phyloP scores from a whole-genome alignment of 2,888 invertebrate genomes.

The Empis stercorea region DNA sequence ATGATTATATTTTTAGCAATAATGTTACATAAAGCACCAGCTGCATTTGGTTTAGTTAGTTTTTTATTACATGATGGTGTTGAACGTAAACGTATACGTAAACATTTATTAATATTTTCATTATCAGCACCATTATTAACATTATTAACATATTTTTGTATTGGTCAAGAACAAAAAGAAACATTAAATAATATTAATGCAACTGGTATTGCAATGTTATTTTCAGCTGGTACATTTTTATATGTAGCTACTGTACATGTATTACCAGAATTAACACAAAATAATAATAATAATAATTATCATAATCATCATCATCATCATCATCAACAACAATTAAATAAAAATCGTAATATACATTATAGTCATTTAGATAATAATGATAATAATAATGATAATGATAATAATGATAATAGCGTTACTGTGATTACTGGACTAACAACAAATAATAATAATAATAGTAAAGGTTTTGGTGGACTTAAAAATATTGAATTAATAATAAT shows the following conservation, averaged over 20 bases:
- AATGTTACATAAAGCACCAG: constrained; percentile 98
- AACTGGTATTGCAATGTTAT: constrained; percentile 94
- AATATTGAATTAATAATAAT: constrained; percentile 69
- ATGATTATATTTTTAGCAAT: constrained; percentile 96
- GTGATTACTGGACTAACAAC: constrained; percentile 12
- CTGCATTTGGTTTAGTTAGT: constrained; percentile 97
- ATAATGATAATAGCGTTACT: constrained; percentile 3
- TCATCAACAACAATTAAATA: constrained; percentile 22
- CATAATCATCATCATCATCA: too few species aligned
- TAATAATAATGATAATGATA: constrained; percentile 12
- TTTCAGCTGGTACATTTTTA: constrained; percentile 96
- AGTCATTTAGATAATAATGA: constrained; percentile 30
- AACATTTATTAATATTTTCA: constrained; percentile 84
- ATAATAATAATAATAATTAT: constrained; percentile 35
- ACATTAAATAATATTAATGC: constrained; percentile 78
- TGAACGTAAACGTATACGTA: constrained; percentile 70
- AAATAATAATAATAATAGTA: too few species aligned
- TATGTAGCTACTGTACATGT: constrained; percentile 99
- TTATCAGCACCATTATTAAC: constrained; percentile 83
- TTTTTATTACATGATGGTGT: constrained; percentile 91
- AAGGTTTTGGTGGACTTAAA: constrained; percentile 43
- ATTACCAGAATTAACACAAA: constrained; percentile 77
- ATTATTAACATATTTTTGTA: constrained; percentile 81
- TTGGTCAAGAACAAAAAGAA: constrained; percentile 88
- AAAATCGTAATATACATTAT: constrained; percentile 15